A percentile compares a stretch with the other conserved stretches of the same genome.
Conservation (phyloP, 2,888 invertebrate genomes). For the Clunio marinus region DNA sequence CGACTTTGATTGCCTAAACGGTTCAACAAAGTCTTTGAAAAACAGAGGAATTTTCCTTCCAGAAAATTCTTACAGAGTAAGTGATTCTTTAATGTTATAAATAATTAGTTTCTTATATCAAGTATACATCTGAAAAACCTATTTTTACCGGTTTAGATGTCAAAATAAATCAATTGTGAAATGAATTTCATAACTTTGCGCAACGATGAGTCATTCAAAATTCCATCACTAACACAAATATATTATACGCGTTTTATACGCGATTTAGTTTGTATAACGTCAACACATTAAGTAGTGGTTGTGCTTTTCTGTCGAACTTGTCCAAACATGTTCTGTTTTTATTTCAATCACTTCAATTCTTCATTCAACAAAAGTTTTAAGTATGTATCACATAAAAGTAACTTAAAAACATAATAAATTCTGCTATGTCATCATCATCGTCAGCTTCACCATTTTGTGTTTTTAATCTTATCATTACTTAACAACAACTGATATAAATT, state of each 20-base stretch:
- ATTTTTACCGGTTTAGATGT: too few species aligned
- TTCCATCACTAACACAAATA: background rate
- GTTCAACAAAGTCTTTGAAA: background rate
- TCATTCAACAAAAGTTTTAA: too few species aligned
- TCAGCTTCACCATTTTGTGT: background rate
- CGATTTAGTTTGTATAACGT: too few species aligned
- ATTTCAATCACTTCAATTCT: too few species aligned
- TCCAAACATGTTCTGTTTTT: background rate
- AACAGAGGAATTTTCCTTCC: background rate
- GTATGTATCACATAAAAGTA: too few species aligned
- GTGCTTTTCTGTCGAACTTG: background rate
- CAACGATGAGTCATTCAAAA: conserved; percentile 20
- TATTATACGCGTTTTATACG: too few species aligned
- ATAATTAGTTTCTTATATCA: too few species aligned
- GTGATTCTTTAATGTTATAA: background rate
- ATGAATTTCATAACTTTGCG: conserved; percentile 31
- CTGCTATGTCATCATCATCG: too few species aligned
- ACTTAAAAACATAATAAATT: too few species aligned
- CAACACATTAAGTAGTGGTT: too few species aligned
- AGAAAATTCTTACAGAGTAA: background rate
- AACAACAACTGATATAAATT: background rate
- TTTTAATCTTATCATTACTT: conserved; percentile 20
- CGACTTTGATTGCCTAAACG: background rate
- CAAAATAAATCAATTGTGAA: too few species aligned
- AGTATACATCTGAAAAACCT: too few species aligned